A percentile compares a stretch with the other conserved stretches of the same genome.
phyloP scores from a whole-genome alignment of 1,140 invertebrate genomes.

The Hyphantria cunea region DNA sequence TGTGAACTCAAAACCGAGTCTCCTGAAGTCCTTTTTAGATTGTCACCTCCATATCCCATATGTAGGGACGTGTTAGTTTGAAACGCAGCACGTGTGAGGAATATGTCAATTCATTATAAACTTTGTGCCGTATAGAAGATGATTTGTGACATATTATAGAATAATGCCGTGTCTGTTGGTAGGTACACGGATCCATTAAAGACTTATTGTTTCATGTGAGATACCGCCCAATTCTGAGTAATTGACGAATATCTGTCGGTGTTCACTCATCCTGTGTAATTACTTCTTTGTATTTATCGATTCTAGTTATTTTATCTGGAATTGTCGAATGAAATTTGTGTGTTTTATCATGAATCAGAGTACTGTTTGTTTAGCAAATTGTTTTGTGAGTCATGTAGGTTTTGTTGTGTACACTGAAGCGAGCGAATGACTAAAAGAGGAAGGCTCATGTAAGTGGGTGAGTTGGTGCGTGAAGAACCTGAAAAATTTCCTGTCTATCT shows the following conservation, averaged over 20 bases:
- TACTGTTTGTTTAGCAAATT: conserved; percentile 8
- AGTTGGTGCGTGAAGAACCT: no score
- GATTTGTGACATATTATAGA: conserved; percentile 79
- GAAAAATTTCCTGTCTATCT: no score
- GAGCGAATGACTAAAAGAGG: no score
- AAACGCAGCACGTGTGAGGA: conserved; percentile 71
- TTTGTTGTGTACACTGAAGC: no score
- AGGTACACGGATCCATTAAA: conserved; percentile 51
- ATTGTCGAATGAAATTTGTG: conserved; percentile 19
- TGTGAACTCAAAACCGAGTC: conserved; percentile 20
- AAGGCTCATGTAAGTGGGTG: no score
- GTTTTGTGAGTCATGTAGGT: background rate
- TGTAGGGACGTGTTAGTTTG: conserved; percentile 55
- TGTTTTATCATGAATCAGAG: conserved; percentile 11
- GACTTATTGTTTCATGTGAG: conserved; percentile 58
- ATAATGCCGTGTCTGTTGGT: conserved; percentile 66
- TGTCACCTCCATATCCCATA: conserved; percentile 39
- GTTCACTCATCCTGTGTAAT: conserved; percentile 38
- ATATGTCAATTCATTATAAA: conserved; percentile 81
- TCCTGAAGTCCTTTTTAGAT: conserved; percentile 15
- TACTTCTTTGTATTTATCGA: conserved; percentile 38
- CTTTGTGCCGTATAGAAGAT: conserved; percentile 73
- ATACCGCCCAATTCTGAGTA: conserved; percentile 56
- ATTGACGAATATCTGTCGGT: conserved; percentile 58
- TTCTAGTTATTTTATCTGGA: conserved; percentile 24